A percentile compares a stretch with the other conserved stretches of the same genome.
Evolutionary conservation across 2,797 vertebrate species (phyloP).

Genomic region (Cryptoblepharus egeriae): DNA sequence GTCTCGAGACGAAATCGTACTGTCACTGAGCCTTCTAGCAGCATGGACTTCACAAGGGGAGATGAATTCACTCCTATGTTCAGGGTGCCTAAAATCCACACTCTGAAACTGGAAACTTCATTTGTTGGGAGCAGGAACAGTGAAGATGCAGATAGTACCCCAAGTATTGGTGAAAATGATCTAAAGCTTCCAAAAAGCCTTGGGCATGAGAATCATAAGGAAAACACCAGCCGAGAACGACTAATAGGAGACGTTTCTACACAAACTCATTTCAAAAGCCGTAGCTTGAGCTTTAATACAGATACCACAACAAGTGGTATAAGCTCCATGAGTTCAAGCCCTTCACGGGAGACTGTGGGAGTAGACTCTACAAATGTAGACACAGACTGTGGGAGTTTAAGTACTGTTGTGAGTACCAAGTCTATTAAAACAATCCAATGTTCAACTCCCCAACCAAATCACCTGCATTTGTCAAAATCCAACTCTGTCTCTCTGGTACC

Average conservation of each 20-base stretch:
- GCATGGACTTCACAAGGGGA: slow-evolving; percentile 80
- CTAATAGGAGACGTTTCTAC: slow-evolving; percentile 87
- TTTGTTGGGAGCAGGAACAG: slow-evolving; percentile 86
- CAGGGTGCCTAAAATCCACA: slow-evolving; percentile 88
- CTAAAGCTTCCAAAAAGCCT: slow-evolving; percentile 82
- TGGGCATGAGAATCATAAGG: slow-evolving; percentile 80
- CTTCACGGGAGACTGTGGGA: slow-evolving; percentile 93
- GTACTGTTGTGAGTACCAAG: slow-evolving; percentile 94
- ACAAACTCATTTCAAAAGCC: slow-evolving; percentile 93
- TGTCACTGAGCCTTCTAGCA: slow-evolving; percentile 90
- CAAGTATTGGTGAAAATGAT: slow-evolving; percentile 86
- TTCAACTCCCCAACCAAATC: slow-evolving; percentile 86
- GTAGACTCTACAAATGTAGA: slow-evolving; percentile 86
- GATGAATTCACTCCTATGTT: slow-evolving; percentile 87
- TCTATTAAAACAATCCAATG: slow-evolving; percentile 90
- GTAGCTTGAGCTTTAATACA: slow-evolving; percentile 98
- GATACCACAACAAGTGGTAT: slow-evolving; percentile 99
- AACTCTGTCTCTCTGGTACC: slow-evolving; percentile 91
- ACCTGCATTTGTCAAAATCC: slow-evolving; percentile 90
- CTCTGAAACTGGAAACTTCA: slow-evolving; percentile 92
- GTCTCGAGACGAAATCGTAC: slow-evolving; percentile 89
- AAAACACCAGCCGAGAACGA: slow-evolving; percentile 91
- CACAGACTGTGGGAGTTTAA: slow-evolving; percentile 96
- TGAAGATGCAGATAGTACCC: slow-evolving; percentile 82
- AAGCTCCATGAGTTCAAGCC: slow-evolving; percentile 99